A percentile compares a stretch with the other conserved stretches of the same genome.
These are phyloP conservation scores for Zaprionus camerounensis DNA, from an alignment of 1,140 invertebrate genomes.

Conservation along the genomic window DNA sequence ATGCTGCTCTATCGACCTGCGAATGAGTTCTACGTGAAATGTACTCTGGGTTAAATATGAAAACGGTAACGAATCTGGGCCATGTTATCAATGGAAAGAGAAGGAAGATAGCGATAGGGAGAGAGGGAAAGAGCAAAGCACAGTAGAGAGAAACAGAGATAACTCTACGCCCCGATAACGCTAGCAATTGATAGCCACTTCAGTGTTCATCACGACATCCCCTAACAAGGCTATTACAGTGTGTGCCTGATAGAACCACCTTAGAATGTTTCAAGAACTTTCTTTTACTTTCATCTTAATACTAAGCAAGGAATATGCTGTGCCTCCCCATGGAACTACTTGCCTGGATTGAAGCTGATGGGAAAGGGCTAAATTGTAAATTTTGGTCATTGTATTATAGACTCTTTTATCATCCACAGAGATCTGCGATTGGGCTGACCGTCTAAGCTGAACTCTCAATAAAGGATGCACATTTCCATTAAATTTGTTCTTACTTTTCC, in stretches of 20 bases:
- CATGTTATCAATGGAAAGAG: slow-evolving; percentile 13
- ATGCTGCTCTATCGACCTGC: not conserved
- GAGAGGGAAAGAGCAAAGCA: not conserved
- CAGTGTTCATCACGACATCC: slow-evolving; percentile 30
- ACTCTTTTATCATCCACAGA: too few species aligned
- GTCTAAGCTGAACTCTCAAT: too few species aligned
- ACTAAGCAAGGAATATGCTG: not conserved
- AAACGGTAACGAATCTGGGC: not conserved
- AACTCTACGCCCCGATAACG: slow-evolving; percentile 13
- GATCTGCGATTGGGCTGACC: too few species aligned
- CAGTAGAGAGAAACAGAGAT: not conserved
- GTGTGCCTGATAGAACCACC: not conserved
- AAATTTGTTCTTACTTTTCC: too few species aligned
- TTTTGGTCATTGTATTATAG: too few species aligned
- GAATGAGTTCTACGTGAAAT: slow-evolving; percentile 2
- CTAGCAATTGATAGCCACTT: slow-evolving; percentile 16
- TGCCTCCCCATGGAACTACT: too few species aligned
- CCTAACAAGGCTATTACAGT: slow-evolving; percentile 13
- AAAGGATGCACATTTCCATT: too few species aligned
- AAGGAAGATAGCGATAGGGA: too few species aligned
- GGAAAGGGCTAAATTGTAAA: too few species aligned
- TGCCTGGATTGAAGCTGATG: too few species aligned
- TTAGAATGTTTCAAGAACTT: not conserved
- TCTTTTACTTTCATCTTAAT: not conserved
- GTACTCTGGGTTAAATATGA: slow-evolving; percentile 33